Percentiles rank a stretch among this genome's conserved stretches.
phyloP scores from a whole-genome alignment of 2,888 invertebrate genomes.

The Dromius quadrimaculatus region DNA sequence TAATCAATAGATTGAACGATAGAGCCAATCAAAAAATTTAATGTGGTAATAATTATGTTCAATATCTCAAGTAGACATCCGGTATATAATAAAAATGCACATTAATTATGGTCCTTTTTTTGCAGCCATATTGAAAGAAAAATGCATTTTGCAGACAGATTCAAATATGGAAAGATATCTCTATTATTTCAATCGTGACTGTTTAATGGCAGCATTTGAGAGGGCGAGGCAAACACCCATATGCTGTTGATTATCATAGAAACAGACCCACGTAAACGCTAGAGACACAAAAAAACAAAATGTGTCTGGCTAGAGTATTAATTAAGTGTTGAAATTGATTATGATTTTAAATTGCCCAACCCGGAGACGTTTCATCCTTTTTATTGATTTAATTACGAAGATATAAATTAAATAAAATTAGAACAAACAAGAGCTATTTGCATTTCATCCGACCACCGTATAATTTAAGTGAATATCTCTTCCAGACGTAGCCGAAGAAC shows the following conservation, averaged over 20 bases:
- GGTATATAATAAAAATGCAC: no score
- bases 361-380: conserved; percentile 12
- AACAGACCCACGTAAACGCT: neutral
- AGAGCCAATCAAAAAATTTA: no score
- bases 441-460: conserved; percentile 1
- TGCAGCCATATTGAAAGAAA: no score
- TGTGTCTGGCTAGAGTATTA: conserved; percentile 17
- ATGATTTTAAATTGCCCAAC: neutral
- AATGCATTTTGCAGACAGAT: no score
- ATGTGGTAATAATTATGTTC: no score
- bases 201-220: conserved; percentile 9
- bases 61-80: no score
- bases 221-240: conserved; percentile 9
- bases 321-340: conserved; percentile 4
- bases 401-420: conserved; percentile 31
- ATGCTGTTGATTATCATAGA: conserved; percentile 32
- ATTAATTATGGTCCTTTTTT: no score
- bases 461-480: no score
- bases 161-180: no score
- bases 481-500: neutral
- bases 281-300: conserved; percentile 29
- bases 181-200: no score
- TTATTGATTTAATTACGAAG: conserved; percentile 33
- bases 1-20: no score
- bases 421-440: conserved; percentile 22